These are phyloP conservation scores for Noctua comes DNA, from an alignment of 2,888 invertebrate species.

Conservation along the genomic window DNA sequence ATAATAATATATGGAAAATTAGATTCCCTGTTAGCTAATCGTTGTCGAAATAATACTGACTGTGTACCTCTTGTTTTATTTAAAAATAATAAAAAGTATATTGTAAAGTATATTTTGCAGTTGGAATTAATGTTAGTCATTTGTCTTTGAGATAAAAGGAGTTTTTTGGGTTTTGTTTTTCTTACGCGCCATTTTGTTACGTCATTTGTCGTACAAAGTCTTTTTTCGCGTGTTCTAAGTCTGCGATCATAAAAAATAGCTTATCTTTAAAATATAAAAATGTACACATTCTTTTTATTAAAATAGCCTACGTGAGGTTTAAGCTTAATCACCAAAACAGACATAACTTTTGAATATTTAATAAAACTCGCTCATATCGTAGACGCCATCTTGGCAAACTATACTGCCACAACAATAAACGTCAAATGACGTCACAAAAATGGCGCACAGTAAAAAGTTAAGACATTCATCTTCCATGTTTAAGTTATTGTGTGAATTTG, in stretches of 20 bases:
- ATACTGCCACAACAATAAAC: slow-evolving; percentile 62
- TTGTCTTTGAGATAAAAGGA: slow-evolving; percentile 78
- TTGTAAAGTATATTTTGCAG: slow-evolving; percentile 74
- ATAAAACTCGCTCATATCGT: slow-evolving; percentile 56
- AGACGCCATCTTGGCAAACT: slow-evolving; percentile 65
- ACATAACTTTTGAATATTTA: slow-evolving; percentile 65
- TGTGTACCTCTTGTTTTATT: slow-evolving; percentile 80
- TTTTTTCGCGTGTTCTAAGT: slow-evolving; percentile 40
- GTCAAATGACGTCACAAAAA: slow-evolving; percentile 68
- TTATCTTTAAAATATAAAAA: slow-evolving; percentile 56
- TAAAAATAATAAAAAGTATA: slow-evolving; percentile 75
- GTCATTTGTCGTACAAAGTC: slow-evolving; percentile 47
- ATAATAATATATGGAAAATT: slow-evolving; percentile 74
- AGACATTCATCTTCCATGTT: slow-evolving; percentile 68
- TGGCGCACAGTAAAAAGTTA: slow-evolving; percentile 64
- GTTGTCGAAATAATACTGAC: slow-evolving; percentile 79
- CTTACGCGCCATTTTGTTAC: slow-evolving; percentile 61
- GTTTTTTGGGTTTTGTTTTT: slow-evolving; percentile 71
- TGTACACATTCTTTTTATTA: slow-evolving; percentile 61
- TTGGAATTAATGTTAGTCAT: slow-evolving; percentile 79
- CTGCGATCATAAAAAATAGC: slow-evolving; percentile 43
- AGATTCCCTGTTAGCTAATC: slow-evolving; percentile 82
- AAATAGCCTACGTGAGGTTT: slow-evolving; percentile 61
- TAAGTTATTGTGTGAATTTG: slow-evolving; percentile 69
- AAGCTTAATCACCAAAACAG: slow-evolving; percentile 59